Percentiles rank a stretch among this genome's conserved stretches.
Conservation (phyloP, 2,113 vertebrate genomes). For the Onychorhynchus coronatus region DNA sequence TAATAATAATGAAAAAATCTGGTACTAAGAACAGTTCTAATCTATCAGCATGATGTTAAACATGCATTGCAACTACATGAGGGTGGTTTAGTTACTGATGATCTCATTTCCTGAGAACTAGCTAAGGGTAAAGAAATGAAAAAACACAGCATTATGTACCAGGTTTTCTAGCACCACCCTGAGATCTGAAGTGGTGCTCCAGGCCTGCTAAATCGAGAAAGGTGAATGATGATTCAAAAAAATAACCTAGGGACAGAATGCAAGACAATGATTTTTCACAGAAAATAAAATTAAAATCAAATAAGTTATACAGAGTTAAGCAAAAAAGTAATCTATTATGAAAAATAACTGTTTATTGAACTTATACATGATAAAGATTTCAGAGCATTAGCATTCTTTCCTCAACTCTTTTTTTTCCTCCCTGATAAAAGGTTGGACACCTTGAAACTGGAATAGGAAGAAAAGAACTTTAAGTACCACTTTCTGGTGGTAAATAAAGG, state of each 20-base stretch:
- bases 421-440: not conserved
- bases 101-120: constrained; percentile 54
- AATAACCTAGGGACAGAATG: constrained; percentile 88
- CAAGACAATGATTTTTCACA: constrained; percentile 74
- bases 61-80: constrained; percentile 68
- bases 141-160: constrained; percentile 77
- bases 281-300: constrained; percentile 59
- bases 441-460: not conserved
- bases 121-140: constrained; percentile 61
- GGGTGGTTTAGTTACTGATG: constrained; percentile 54
- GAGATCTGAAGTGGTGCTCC: constrained; percentile 84
- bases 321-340: constrained; percentile 25
- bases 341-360: constrained; percentile 57
- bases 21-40: constrained; percentile 62
- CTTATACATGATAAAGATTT: constrained; percentile 44
- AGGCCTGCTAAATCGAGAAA: constrained; percentile 92
- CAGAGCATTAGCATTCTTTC: not conserved
- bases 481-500: not conserved
- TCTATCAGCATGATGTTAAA: constrained; percentile 57
- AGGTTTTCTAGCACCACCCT: constrained; percentile 84
- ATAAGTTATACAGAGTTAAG: constrained; percentile 58
- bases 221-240: constrained; percentile 92
- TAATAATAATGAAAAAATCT: constrained; percentile 35
- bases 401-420: not conserved
- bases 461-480: not conserved